Conservation (phyloP, 2,888 invertebrate species). For the Archaeoteleia sp. region DNA sequence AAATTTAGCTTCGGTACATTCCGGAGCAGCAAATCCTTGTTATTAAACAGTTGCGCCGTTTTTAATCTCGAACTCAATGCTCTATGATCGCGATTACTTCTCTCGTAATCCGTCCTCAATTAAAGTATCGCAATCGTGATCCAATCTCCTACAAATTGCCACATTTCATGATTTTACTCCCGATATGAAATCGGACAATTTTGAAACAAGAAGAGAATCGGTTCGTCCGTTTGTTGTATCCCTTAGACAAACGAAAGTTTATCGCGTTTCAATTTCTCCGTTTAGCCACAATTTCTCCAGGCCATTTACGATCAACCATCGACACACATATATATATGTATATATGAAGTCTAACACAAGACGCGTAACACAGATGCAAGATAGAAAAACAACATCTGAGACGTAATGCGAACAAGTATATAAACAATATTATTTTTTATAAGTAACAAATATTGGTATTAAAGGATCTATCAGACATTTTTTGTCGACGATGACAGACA, state of each 20-base stretch:
- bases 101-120: conserved; percentile 34
- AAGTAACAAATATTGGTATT: too few relatives aligned
- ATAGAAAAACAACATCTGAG: too few relatives aligned
- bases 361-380: conserved; percentile 12
- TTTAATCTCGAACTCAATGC: conserved; percentile 18
- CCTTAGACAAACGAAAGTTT: conserved; percentile 62
- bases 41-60: conserved; percentile 33
- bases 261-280: conserved; percentile 65
- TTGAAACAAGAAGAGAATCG: conserved; percentile 14
- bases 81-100: conserved; percentile 12
- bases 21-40: conserved; percentile 1
- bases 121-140: conserved; percentile 39
- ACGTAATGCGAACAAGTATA: conserved; percentile 17
- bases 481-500: too few relatives aligned
- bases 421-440: conserved; percentile 9
- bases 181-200: conserved; percentile 36
- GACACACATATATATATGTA: too few relatives aligned
- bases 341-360: conserved; percentile 29
- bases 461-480: too few relatives aligned
- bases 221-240: conserved; percentile 31
- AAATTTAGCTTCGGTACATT: too few relatives aligned
- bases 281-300: conserved; percentile 61
- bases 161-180: conserved; percentile 19
- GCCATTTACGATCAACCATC: conserved; percentile 58
- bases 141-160: conserved; percentile 42